Conservation (phyloP, 2,888 invertebrate genomes). For the Epinotia nisella region DNA sequence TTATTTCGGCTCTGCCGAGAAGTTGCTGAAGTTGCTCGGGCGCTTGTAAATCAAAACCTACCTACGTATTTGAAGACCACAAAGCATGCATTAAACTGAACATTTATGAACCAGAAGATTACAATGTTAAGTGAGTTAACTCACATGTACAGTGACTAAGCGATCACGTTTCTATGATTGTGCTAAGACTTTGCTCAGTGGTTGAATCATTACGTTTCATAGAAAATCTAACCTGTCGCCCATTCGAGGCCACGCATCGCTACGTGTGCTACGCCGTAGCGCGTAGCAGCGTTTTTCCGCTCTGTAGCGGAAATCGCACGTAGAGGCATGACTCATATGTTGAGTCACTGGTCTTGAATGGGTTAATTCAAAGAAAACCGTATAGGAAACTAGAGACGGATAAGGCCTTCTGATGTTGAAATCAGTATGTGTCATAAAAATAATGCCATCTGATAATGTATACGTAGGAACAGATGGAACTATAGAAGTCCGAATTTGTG, state of each 20-base stretch:
- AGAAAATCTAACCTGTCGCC: conserved; percentile 17
- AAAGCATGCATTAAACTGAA: background rate
- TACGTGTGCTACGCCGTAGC: too few relatives aligned
- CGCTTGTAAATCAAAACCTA: background rate
- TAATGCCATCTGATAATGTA: conserved; percentile 4
- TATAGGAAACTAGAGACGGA: background rate
- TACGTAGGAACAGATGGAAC: conserved; percentile 15
- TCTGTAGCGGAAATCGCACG: too few relatives aligned
- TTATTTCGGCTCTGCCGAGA: too few relatives aligned
- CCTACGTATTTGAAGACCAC: background rate
- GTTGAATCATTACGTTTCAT: conserved; percentile 4
- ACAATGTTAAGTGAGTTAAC: background rate
- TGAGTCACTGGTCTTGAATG: too few relatives aligned
- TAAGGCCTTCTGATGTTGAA: background rate
- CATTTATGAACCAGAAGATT: background rate
- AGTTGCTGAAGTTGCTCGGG: background rate
- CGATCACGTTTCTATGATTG: conserved; percentile 32
- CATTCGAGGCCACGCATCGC: too few relatives aligned
- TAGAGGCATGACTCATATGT: too few relatives aligned
- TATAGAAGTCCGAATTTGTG: background rate
- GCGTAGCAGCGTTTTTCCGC: too few relatives aligned
- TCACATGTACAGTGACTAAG: conserved; percentile 30
- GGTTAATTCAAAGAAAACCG: background rate
- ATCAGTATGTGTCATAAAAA: conserved; percentile 12
- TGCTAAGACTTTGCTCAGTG: background rate